Percentiles rank a stretch among this genome's conserved stretches.
phyloP scores from a whole-genome alignment of 2,113 vertebrate species.

The Sphyrna mokarran region DNA sequence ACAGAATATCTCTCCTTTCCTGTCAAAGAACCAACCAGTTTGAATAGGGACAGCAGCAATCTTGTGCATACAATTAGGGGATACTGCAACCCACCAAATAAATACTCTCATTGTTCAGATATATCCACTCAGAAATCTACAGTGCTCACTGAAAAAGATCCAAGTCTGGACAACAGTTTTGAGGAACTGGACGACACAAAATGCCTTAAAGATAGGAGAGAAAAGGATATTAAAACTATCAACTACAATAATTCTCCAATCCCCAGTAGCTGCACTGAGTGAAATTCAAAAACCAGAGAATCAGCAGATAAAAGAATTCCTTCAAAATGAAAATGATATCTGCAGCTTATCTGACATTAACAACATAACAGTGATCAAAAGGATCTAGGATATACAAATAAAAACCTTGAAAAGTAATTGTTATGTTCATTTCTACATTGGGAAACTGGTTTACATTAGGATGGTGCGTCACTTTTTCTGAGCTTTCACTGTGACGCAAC shows the following conservation, averaged over 20 bases:
- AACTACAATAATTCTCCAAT: neutral
- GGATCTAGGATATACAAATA: neutral
- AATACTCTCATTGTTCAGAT: slow-evolving; percentile 29
- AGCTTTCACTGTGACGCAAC: neutral
- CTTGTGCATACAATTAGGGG: slow-evolving; percentile 47
- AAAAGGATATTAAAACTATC: neutral
- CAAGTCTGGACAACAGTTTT: slow-evolving; percentile 21
- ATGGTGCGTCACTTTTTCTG: neutral
- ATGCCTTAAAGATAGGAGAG: neutral
- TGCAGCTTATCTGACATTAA: neutral
- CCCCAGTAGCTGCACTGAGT: neutral
- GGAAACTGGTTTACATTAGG: neutral
- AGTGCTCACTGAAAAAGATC: slow-evolving; percentile 13
- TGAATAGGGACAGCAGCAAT: neutral
- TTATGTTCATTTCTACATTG: neutral
- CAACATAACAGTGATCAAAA: neutral
- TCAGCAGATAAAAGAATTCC: neutral
- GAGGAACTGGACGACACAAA: slow-evolving; percentile 38
- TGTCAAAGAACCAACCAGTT: neutral
- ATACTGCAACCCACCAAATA: slow-evolving; percentile 45
- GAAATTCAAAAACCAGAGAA: neutral
- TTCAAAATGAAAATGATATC: slow-evolving; percentile 13
- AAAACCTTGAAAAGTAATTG: neutral
- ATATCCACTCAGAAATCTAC: neutral
- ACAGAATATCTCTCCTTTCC: slow-evolving; percentile 1